A percentile compares a stretch with the other conserved stretches of the same genome.
Evolutionary conservation across 2,888 invertebrate species (phyloP).

Genomic region (Lutraria lutraria): DNA sequence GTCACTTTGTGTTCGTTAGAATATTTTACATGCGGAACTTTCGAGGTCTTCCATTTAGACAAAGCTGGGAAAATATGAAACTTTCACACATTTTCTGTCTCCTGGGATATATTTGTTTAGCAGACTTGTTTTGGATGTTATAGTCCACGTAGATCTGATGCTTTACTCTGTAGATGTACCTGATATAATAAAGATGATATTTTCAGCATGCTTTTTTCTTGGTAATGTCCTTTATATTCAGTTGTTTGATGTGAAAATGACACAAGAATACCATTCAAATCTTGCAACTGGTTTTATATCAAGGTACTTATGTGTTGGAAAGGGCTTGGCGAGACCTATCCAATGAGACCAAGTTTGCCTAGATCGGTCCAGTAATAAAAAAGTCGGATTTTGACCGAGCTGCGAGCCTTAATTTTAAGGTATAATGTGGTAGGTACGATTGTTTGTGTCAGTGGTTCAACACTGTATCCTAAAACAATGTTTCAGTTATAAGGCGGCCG

Average conservation of each 20-base stretch:
- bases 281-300: not conserved
- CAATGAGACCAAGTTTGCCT: no score
- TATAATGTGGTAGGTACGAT: no score
- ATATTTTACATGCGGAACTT: not conserved
- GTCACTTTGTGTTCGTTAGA: not conserved
- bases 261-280: not conserved
- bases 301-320: no score
- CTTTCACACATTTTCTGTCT: slow-evolving; percentile 8
- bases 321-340: no score
- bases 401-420: no score
- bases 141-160: not conserved
- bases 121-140: not conserved
- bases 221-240: not conserved
- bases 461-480: no score
- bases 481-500: no score
- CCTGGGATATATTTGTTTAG: not conserved
- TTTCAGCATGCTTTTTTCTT: not conserved
- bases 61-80: slow-evolving; percentile 19
- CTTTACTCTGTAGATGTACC: not conserved
- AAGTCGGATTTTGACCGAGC: no score
- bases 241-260: not conserved
- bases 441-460: no score
- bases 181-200: not conserved
- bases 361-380: no score
- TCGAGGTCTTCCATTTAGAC: slow-evolving; percentile 10